Conservation (phyloP, 2,797 vertebrate genomes). For the Microctenopoma lineatum region DNA sequence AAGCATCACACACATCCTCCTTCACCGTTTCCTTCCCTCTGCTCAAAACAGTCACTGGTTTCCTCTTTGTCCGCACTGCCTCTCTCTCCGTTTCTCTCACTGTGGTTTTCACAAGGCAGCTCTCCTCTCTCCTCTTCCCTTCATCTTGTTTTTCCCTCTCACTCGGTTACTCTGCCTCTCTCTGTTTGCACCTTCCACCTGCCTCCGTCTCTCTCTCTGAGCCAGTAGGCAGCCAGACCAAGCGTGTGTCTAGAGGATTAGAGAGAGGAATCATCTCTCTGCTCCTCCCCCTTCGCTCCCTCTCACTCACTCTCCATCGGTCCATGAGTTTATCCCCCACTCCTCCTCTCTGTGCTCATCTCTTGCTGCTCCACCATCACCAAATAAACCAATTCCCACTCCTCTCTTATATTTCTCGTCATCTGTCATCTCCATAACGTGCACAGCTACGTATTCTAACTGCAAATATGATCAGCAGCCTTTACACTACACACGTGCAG, state of each 20-base stretch:
- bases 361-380: conserved; percentile 40
- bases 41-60: conserved; percentile 41
- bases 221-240: conserved; percentile 74
- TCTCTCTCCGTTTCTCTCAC: conserved; percentile 51
- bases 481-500: conserved; percentile 13
- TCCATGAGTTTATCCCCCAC: conserved; percentile 58
- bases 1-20: conserved; percentile 49
- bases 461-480: conserved; percentile 7
- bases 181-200: conserved; percentile 65
- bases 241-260: conserved; percentile 85
- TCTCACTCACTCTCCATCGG: conserved; percentile 70
- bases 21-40: conserved; percentile 53
- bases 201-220: conserved; percentile 70
- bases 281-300: conserved; percentile 74
- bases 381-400: conserved; percentile 40
- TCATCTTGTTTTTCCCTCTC: conserved; percentile 70
- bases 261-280: conserved; percentile 78
- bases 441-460: conserved; percentile 11
- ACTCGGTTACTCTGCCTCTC: conserved; percentile 53
- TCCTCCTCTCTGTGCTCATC: conserved; percentile 40
- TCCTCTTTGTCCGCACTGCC: conserved; percentile 49
- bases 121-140: conserved; percentile 63
- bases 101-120: conserved; percentile 47
- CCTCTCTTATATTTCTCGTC: conserved; percentile 22
- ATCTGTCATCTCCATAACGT: neutral